phyloP scores from a whole-genome alignment of 2,797 vertebrate genomes.

The Anisognathus igniventris region DNA sequence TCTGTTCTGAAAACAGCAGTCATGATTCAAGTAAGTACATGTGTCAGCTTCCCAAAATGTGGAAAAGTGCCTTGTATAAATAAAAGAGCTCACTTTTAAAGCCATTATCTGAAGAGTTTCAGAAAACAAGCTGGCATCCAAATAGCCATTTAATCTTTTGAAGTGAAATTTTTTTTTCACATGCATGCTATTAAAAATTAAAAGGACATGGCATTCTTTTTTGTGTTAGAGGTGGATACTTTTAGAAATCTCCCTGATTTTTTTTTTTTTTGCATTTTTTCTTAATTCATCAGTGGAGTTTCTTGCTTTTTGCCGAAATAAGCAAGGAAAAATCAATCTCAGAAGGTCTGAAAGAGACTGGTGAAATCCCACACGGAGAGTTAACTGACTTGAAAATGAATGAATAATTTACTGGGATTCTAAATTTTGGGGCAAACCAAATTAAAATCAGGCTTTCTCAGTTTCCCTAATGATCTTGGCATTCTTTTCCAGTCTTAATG shows the following conservation, averaged over 20 bases:
- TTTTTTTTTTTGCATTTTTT: not conserved
- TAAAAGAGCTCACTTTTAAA: slow-evolving; percentile 9
- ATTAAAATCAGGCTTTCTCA: not conserved
- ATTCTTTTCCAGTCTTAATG: not conserved
- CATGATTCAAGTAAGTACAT: not conserved
- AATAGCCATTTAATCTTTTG: not conserved
- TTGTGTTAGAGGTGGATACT: not conserved
- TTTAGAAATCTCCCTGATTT: not conserved
- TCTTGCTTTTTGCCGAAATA: not conserved
- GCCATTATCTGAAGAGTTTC: not conserved
- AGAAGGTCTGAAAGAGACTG: not conserved
- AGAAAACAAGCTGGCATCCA: not conserved
- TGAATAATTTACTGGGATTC: not conserved
- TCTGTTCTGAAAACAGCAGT: not conserved
- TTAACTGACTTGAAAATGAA: not conserved
- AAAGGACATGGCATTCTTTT: not conserved
- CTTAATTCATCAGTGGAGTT: not conserved
- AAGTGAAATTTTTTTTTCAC: not conserved
- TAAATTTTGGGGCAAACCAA: not conserved
- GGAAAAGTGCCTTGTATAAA: not conserved
- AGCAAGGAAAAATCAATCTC: not conserved
- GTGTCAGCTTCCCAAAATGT: slow-evolving; percentile 4
- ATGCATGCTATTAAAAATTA: not conserved
- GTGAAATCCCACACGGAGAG: not conserved
- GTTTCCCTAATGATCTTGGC: not conserved